phyloP scores from a whole-genome alignment of 2,113 vertebrate species.

The Burhinus oedicnemus region DNA sequence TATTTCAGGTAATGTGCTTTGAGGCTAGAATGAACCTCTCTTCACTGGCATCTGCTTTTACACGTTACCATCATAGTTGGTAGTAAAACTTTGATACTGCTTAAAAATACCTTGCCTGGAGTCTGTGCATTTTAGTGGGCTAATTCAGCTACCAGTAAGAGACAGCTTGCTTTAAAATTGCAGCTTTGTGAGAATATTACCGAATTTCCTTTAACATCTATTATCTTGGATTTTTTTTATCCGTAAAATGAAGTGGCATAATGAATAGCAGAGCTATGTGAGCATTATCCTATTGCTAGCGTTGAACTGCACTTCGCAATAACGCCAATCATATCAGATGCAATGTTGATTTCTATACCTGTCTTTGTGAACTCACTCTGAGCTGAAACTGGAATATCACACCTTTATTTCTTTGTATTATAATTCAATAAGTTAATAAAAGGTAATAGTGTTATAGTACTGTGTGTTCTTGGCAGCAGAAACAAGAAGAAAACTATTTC shows the following conservation, averaged over 20 bases:
- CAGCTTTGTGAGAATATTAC: neutral
- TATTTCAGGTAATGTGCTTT: conserved; percentile 23
- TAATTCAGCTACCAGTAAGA: neutral
- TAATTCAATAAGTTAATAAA: conserved; percentile 30
- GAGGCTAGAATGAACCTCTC: neutral
- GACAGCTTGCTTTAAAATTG: neutral
- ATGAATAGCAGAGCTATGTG: neutral
- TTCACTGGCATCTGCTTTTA: neutral
- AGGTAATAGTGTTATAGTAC: neutral
- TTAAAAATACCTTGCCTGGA: neutral
- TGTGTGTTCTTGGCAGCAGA: neutral
- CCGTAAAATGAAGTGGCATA: neutral
- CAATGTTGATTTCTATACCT: neutral
- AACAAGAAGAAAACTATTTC: neutral
- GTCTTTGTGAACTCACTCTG: conserved; percentile 36
- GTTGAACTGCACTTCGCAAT: neutral
- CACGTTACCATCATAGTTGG: neutral
- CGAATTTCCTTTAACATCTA: neutral
- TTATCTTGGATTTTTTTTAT: neutral
- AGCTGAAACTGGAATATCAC: conserved; percentile 19
- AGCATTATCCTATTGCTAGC: neutral
- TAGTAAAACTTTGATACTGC: conserved; percentile 4
- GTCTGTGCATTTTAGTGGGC: neutral
- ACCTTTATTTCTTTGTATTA: conserved; percentile 30
- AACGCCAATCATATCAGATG: neutral